A percentile compares a stretch with the other conserved stretches of the same genome.
Evolutionary conservation across 1,140 invertebrate genomes (phyloP).

Genomic region (Gonioctena quinquepunctata): DNA sequence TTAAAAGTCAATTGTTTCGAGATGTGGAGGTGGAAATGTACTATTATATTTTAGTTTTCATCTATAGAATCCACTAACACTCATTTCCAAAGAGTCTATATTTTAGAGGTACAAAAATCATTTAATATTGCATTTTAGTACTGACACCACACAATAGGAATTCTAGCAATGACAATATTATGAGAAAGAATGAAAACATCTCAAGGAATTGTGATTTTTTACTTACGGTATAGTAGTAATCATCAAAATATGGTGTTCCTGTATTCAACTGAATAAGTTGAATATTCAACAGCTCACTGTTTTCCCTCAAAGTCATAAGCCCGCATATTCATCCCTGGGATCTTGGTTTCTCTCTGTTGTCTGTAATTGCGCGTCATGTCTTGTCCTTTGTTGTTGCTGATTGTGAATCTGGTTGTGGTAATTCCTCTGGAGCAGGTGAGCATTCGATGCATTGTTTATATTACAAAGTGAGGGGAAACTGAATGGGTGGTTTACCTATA

Average conservation of each 20-base stretch:
- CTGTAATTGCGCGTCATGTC: conserved; percentile 27
- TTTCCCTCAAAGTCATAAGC: conserved; percentile 90
- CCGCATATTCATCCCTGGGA: conserved; percentile 76
- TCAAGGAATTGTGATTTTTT: too few species aligned
- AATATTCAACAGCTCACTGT: conserved; percentile 92
- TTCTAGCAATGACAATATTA: background rate
- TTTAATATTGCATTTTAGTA: background rate
- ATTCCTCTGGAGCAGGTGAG: conserved; percentile 51
- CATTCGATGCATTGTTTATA: conserved; percentile 33
- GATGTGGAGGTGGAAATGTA: too few species aligned
- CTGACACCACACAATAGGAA: background rate
- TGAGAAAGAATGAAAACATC: background rate
- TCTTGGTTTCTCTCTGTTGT: conserved; percentile 5
- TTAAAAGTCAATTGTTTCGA: too few species aligned
- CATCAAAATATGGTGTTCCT: conserved; percentile 82
- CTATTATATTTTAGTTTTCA: too few species aligned
- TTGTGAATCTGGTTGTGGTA: conserved; percentile 49
- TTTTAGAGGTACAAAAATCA: too few species aligned
- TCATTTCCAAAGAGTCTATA: too few species aligned
- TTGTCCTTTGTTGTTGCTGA: conserved; percentile 29
- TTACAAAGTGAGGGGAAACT: conserved; percentile 47
- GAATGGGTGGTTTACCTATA: conserved; percentile 41
- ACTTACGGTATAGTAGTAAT: conserved; percentile 79
- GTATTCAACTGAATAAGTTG: conserved; percentile 87
- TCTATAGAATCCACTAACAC: too few species aligned